Conservation (phyloP, 2,888 invertebrate species). For the Nezara viridula region DNA sequence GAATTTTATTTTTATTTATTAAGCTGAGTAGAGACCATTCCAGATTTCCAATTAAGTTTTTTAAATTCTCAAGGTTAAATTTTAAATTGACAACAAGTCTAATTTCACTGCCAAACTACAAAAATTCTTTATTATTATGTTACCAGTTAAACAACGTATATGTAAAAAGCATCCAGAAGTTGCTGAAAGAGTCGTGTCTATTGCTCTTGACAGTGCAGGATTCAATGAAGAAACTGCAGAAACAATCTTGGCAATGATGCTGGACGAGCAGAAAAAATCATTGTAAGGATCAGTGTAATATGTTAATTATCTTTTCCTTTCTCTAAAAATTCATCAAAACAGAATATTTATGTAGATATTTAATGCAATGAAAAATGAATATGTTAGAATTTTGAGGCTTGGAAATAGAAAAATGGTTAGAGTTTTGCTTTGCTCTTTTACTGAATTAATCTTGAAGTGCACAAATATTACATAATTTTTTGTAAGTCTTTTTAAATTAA, state of each 20-base stretch:
- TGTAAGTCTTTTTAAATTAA: background rate
- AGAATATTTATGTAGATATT: slow-evolving; percentile 34
- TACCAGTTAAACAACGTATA: slow-evolving; percentile 79
- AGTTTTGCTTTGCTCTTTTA: slow-evolving; percentile 26
- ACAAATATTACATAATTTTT: background rate
- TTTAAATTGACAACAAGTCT: too few species aligned
- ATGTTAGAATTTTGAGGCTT: slow-evolving; percentile 18
- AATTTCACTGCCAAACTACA: background rate
- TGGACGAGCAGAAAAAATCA: slow-evolving; percentile 71
- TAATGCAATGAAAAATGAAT: slow-evolving; percentile 2
- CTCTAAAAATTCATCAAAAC: background rate
- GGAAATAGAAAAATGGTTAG: background rate
- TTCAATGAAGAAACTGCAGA: slow-evolving; percentile 86
- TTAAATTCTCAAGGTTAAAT: too few species aligned
- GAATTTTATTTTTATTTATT: too few species aligned
- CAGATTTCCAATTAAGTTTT: too few species aligned
- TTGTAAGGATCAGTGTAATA: slow-evolving; percentile 55
- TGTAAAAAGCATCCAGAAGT: slow-evolving; percentile 81
- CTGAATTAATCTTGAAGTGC: background rate
- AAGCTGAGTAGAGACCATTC: too few species aligned
- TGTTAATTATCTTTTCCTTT: background rate
- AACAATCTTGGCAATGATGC: slow-evolving; percentile 82
- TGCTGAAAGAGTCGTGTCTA: slow-evolving; percentile 83
- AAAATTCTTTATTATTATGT: slow-evolving; percentile 54
- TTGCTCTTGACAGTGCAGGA: slow-evolving; percentile 90